Evolutionary conservation across 2,888 invertebrate genomes (phyloP), one percentile per base, ranked within the genome.

Genomic region (Lomographa bimaculata): DNA sequence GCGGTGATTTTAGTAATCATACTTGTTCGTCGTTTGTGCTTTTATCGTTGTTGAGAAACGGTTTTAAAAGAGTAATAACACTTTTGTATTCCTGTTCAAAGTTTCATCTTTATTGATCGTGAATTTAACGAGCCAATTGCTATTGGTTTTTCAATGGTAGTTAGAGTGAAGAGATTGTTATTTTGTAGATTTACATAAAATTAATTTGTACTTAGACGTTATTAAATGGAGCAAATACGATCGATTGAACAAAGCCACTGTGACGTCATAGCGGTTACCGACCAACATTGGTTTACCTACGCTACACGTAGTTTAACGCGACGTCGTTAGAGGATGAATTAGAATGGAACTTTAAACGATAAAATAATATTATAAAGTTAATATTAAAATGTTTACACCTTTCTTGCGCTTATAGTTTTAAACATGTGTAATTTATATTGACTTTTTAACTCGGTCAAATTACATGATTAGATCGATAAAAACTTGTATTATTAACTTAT

Each of bases 1-100:
- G 29, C 19, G 26, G 39, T 23, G 17, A 39, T 40, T 41, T 34
- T 20, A 9, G 40, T 41, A 34, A 27, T 34, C 28, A 40, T 24
- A 24, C 26, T 30, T 33, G 33, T 28, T 27, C 27, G 21, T 34
- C 23, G 14, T 34, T 24, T 29, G 21, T 10, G 32, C 20, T 18
- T 32, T 32, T 27, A 39, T 25, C 24, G 18, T 10, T 14, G 21
- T 17, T 9, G 28, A 23, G 28, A 23, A 37, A 37, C 28, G 17
- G 24, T 16, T 36, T 36, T 28, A 21, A 21, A 36, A 36, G 28
- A 28, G 36, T 27, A 27, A 35, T 35, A 35, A 24, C 35, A 21
- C 29, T 18, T 37, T 37, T 28, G 35, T 35, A 27, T 36, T 36
- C 7, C 23, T 29, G 23, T 37, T 29, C 18, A 8, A 17, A 29